Conservation (phyloP, 2,113 vertebrate genomes). For the Protobothrops mucrosquamatus region DNA sequence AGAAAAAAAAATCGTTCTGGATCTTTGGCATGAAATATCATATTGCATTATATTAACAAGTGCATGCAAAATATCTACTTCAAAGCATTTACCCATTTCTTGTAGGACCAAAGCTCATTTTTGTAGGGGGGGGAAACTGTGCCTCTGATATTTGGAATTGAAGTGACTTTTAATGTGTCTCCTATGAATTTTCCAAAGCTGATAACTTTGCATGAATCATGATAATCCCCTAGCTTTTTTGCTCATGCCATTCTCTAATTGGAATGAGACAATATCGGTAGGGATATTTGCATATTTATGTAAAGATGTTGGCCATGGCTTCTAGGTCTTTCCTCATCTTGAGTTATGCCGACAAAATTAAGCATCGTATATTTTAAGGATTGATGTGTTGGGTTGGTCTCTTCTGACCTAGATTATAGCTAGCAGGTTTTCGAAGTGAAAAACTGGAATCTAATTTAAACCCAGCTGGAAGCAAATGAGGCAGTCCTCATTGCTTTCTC, state of each 20-base stretch:
- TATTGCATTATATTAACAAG: neutral
- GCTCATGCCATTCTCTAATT: neutral
- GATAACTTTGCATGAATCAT: neutral
- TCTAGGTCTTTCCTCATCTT: neutral
- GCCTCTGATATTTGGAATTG: neutral
- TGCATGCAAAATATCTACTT: neutral
- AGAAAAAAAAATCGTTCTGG: neutral
- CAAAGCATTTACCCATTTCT: neutral
- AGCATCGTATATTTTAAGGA: conserved; percentile 36
- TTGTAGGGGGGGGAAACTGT: neutral
- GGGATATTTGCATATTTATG: conserved; percentile 19
- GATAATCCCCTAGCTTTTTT: neutral
- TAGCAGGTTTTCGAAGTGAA: conserved; percentile 32
- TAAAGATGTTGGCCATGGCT: neutral
- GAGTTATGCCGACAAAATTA: conserved; percentile 16
- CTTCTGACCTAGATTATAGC: conserved; percentile 12
- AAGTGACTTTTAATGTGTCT: neutral
- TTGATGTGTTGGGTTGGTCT: conserved; percentile 16
- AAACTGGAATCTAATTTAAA: conserved; percentile 50
- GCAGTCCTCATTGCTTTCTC: conserved; percentile 29
- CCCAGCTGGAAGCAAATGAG: conserved; percentile 39
- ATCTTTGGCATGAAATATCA: neutral
- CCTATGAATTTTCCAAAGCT: neutral
- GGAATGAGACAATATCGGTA: conserved; percentile 10
- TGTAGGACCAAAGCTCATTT: neutral